Conservation (phyloP, 2,113 vertebrate species). For the Coptodon bakossiorum region DNA sequence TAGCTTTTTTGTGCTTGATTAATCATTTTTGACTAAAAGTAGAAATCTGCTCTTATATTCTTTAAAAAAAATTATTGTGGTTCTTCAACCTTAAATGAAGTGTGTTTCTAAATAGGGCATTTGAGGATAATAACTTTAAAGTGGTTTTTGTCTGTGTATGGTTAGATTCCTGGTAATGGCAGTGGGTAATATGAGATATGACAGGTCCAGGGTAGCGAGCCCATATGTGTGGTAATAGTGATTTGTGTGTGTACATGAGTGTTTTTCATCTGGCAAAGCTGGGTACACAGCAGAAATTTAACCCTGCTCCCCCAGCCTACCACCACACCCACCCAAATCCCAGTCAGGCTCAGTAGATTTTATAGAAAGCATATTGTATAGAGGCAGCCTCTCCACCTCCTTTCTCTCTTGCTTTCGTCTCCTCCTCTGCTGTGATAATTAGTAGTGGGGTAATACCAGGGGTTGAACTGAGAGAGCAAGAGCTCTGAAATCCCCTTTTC, state of each 20-base stretch:
- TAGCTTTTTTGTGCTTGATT: background rate
- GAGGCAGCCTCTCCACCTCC: conserved; percentile 8
- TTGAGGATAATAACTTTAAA: background rate
- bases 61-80: background rate
- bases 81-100: background rate
- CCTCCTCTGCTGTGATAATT: conserved; percentile 59
- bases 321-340: conserved; percentile 42
- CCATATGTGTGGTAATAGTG: background rate
- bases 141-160: background rate
- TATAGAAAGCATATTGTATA: conserved; percentile 63
- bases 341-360: conserved; percentile 19
- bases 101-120: background rate
- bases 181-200: background rate
- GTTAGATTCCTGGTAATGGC: background rate
- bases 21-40: background rate
- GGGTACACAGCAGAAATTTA: conserved; percentile 29
- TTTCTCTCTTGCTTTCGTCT: conserved; percentile 10
- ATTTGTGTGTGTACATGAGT: background rate
- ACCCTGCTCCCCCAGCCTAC: conserved; percentile 3
- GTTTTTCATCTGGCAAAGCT: conserved; percentile 13
- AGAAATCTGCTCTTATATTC: background rate
- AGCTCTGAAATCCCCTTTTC: conserved; percentile 59
- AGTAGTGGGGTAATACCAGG: conserved; percentile 46
- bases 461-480: conserved; percentile 16
- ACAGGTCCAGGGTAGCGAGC: background rate